Base-by-base conservation (phyloP, 2,113 vertebrate species). In the Indicator maculatus region DNA sequence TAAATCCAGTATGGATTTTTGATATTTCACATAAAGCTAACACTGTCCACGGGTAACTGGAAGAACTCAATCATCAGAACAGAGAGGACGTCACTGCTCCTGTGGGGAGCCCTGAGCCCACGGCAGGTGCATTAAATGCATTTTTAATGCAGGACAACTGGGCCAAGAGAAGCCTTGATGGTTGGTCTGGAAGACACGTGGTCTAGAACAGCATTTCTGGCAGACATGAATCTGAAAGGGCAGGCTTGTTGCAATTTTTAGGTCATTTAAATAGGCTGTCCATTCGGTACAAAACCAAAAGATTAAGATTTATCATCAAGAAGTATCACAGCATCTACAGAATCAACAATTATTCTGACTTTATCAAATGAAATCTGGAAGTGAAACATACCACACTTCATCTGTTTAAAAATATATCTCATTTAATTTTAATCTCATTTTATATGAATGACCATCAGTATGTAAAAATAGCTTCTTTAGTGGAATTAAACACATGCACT, bases 1-100 rank as follows among this genome's bases (percentile, higher is more conserved):
- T 98, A 97, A 98, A 98, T 98, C 98, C 93, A 97, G 97, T 94
- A 97, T 95, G 97, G 98, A 97, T 94, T 95, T 96, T 97, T 97
- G 88, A 94, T 95, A 97, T 94, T 91, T 91, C 93, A 94, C 86
- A 94, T 91, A 93, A 96, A 96, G 93, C 83, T 93, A 93, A 75
- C 45, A 18, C 66, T 89, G 86, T 79, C 92, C 94, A 91, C 16
- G 12, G 88, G 70, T 95, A 94, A 88, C 90, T 95, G 88, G 76
- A 94, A 86, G 93, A 92, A 88, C 59, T 95, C 83, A 93, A 72
- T 55, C 93, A 84, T 82, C 61, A 93, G 90, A 95, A 72, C 69
- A 89, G 92, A 90, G 59, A 92, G 90, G 76, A 94, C 26, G 28
- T 92, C 89, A 96, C 70, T 3, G 9, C 50, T 94, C 92, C 88